Base-by-base conservation (phyloP, 2,888 invertebrate genomes). In the Neoaliturus tenellus region DNA sequence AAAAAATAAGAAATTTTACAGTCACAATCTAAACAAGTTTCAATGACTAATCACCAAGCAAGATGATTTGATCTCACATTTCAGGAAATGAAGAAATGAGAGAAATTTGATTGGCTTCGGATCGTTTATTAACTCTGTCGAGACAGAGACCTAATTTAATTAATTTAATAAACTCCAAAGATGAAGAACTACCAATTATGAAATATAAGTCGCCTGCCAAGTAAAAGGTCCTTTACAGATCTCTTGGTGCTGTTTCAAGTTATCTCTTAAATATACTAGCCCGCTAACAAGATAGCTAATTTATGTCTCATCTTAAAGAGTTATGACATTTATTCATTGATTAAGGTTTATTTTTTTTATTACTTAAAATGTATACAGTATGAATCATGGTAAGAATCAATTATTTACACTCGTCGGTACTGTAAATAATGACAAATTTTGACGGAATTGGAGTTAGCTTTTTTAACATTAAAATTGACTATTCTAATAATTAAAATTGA, bases 141-240 rank as follows among this genome's bases (percentile, higher is more conserved):
- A 51, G 14, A 51, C 20, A 4, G 51, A 51, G 23, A 51, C 51
- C 20, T 51, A 23, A 51, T 51, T 51, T 51, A 51, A 51, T 51
- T 51, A 51, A 51, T 51, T 51, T 51, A 51, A 51, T 51, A 23
- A 51, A 51, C 51, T 51, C 51, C 51, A 51, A 51, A 51, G 51
- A 51, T 23, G 23, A 51, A 51, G 51, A 51, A 51, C 51, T 51
- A 51, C 51, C 51, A 51, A 51, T 51, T 51, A 51, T 51, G 51
- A 51, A 51, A 51, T 51, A 51, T 20, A 51, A 20, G 51, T 51
- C 23, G 51, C 20, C 51, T 51, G 20, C 51, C 23, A 10, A 51
- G 51, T 20, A 51, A 48, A 51, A 51, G 23, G 51, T 23, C 51
- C 51, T 51, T 51, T 51, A 23, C 51, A 2, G 48, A 14, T 3